A percentile compares a stretch with the other conserved stretches of the same genome.
phyloP scores from a whole-genome alignment of 2,888 invertebrate species.

The Ellobium chinense region DNA sequence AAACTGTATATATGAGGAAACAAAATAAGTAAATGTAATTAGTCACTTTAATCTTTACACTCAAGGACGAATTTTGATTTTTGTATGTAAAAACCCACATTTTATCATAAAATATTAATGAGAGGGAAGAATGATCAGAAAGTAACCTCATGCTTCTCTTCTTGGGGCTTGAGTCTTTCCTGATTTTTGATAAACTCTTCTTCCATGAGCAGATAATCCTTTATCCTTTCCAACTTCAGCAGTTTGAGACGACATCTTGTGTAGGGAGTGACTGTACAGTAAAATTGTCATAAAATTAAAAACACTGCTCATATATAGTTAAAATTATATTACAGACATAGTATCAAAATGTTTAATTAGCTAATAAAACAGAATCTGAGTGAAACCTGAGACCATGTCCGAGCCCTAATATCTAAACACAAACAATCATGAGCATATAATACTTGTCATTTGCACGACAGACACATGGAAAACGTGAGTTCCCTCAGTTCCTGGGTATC shows the following conservation, averaged over 20 bases:
- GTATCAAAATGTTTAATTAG: neutral
- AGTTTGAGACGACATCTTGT: conserved; percentile 97
- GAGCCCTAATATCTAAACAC: no score
- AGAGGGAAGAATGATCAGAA: neutral
- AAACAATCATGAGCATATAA: no score
- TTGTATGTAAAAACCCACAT: no score
- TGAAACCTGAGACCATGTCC: no score
- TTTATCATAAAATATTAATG: no score
- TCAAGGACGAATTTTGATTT: no score
- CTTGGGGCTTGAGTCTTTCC: conserved; percentile 98
- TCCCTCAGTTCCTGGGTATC: no score
- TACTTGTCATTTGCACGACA: no score
- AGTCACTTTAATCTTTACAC: no score
- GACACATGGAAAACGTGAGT: no score
- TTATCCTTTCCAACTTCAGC: conserved; percentile 96
- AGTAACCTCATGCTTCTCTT: conserved; percentile 94
- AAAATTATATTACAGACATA: neutral
- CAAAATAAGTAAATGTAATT: no score
- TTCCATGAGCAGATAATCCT: conserved; percentile 99
- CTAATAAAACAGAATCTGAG: neutral
- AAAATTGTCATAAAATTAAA: neutral
- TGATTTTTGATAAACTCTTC: conserved; percentile 99
- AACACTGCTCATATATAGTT: neutral
- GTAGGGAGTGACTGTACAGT: conserved; percentile 92
- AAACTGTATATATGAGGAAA: no score